Evolutionary conservation across 2,113 vertebrate species (phyloP), one percentile per base, ranked within the genome.

Genomic region (Plestiodon gilberti): DNA sequence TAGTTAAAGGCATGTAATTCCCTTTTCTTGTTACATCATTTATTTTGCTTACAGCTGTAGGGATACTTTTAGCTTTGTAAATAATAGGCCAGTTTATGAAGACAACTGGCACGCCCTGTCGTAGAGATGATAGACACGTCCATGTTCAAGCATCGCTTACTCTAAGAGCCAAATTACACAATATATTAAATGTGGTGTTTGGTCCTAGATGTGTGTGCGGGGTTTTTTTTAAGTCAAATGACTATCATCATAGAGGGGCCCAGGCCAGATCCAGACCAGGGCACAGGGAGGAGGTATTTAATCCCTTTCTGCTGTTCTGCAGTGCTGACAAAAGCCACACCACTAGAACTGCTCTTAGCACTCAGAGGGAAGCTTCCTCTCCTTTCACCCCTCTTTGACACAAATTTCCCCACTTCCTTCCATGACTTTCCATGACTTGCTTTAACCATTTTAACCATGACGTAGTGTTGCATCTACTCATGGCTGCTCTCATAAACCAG

Each of bases 21-120:
- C 86, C n/a, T 86, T 85, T 87, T 82, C 75, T 90, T 64, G 15
- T 20, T 91, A 73, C 70, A 88, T 70, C 69, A 78, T 85, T 70
- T 88, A 52, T 85, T 92, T 88, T 83, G 25, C 35, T 61, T 70
- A 70, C 20, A 87, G 80, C 78, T 62, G 0, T 15, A 77, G 82
- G 59, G 8, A 28, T 89, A n/a, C 78, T 80, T 52, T 86, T 78
- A 80, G 23, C 23, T 13, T 43, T 0, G 17, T 52, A 64, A 78
- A 17, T 25, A 65, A 57, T 0, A 0, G 86, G n/a, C 40, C 65
- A 35, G 1, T 1, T 4, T 73, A 22, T 40, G 33, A 3, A 28
- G n/a, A 33, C 30, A 67, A 0, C 62, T 52, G 23, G 15, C 73
- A 38, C 69, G 1, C 1, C 55, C 71, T 64, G 35, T 11, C 1